Conservation (phyloP, 2,797 vertebrate species). For the Spondyliosoma cantharus region DNA sequence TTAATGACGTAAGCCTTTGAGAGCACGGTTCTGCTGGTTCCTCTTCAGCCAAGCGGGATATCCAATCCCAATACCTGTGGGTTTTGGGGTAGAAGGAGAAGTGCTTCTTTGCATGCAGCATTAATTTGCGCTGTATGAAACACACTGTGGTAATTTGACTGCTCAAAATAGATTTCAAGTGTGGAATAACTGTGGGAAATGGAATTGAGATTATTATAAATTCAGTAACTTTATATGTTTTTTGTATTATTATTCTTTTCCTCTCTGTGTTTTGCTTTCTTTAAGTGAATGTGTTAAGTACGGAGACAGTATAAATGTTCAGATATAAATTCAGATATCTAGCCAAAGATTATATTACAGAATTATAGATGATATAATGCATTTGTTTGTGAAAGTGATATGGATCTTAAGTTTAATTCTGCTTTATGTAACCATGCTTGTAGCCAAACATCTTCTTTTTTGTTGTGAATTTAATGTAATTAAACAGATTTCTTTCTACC, state of each 20-base stretch:
- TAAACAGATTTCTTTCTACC: slow-evolving; percentile 16
- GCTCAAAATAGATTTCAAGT: slow-evolving; percentile 68
- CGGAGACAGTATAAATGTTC: not conserved
- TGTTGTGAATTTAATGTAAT: not conserved
- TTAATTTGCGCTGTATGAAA: slow-evolving; percentile 69
- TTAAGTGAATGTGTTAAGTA: slow-evolving; percentile 16
- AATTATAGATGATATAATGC: not conserved
- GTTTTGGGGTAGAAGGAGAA: slow-evolving; percentile 70
- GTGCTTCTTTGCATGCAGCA: slow-evolving; percentile 72
- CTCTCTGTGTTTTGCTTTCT: not conserved
- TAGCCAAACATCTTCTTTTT: not conserved
- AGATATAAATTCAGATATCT: not conserved
- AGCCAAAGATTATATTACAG: not conserved
- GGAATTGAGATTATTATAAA: slow-evolving; percentile 47
- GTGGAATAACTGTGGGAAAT: slow-evolving; percentile 65
- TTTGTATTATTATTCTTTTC: not conserved
- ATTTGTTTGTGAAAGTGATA: slow-evolving; percentile 7
- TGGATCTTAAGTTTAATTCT: not conserved
- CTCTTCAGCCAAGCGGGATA: slow-evolving; percentile 62
- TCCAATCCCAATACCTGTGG: slow-evolving; percentile 73
- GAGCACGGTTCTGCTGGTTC: slow-evolving; percentile 49
- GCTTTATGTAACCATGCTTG: not conserved
- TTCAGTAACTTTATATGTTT: slow-evolving; percentile 23
- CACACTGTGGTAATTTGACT: slow-evolving; percentile 66
- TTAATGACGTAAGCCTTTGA: slow-evolving; percentile 64